These are phyloP conservation scores for Chromobotia macracanthus DNA, from an alignment of 2,797 vertebrate genomes.

Conservation along the genomic window DNA sequence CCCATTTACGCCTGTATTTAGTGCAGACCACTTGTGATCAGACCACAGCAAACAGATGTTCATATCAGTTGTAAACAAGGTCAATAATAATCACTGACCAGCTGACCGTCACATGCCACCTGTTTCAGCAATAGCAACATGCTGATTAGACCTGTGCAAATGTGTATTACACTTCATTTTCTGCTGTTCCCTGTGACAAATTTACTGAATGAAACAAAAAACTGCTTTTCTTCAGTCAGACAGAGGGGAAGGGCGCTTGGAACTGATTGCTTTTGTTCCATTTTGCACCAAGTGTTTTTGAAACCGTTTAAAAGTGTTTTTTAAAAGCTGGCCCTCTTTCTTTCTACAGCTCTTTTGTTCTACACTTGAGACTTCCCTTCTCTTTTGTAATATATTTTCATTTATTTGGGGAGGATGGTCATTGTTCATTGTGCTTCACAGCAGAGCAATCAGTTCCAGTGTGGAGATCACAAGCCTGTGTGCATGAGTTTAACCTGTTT, in stretches of 20 bases:
- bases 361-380: slow-evolving; percentile 31
- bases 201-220: slow-evolving; percentile 18
- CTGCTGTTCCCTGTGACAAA: slow-evolving; percentile 6
- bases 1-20: no score
- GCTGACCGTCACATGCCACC: neutral
- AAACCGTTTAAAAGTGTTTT: no score
- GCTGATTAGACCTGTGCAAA: neutral
- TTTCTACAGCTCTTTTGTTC: slow-evolving; percentile 50
- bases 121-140: neutral
- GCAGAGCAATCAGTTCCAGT: slow-evolving; percentile 38
- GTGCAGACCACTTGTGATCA: no score
- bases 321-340: slow-evolving; percentile 15
- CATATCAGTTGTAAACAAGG: no score
- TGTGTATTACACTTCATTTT: neutral
- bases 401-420: slow-evolving; percentile 20
- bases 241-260: slow-evolving; percentile 30
- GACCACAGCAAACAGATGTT: no score
- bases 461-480: slow-evolving; percentile 35
- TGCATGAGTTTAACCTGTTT: slow-evolving; percentile 43
- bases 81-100: no score
- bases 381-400: slow-evolving; percentile 55
- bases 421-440: slow-evolving; percentile 46
- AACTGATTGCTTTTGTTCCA: slow-evolving; percentile 7
- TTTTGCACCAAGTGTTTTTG: no score
- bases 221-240: slow-evolving; percentile 38